These are phyloP conservation scores for Erpornis zantholeuca DNA, from an alignment of 2,113 vertebrate genomes.

Conservation along the genomic window DNA sequence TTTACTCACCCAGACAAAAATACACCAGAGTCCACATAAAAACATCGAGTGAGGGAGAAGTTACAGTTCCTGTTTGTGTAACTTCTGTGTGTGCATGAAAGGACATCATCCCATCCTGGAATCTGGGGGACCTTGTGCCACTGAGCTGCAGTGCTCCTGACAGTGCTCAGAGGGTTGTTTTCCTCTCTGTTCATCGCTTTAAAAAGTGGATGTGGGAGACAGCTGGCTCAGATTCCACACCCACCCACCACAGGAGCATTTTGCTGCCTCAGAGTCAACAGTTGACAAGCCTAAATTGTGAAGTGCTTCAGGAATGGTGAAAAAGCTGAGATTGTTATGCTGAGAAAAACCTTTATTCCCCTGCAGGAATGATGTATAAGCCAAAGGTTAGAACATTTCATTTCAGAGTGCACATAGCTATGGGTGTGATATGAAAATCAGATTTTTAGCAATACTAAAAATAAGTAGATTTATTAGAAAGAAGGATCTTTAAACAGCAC, in stretches of 20 bases:
- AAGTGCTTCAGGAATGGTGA: not conserved
- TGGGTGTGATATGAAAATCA: not conserved
- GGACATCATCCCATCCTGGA: not conserved
- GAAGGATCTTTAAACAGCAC: not conserved
- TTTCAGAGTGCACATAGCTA: not conserved
- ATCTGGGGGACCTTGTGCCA: not conserved
- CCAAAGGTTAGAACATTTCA: not conserved
- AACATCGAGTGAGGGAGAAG: not conserved
- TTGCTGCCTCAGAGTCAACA: constrained; percentile 11
- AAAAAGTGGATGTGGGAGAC: constrained; percentile 1
- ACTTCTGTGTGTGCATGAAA: not conserved
- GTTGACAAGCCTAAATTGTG: not conserved
- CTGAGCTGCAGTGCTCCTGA: not conserved
- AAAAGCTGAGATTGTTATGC: not conserved
- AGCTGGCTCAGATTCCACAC: constrained; percentile 13
- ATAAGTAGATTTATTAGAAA: not conserved
- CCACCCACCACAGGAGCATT: constrained; percentile 16
- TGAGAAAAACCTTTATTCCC: not conserved
- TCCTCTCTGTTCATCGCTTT: not conserved
- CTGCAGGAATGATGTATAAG: not conserved
- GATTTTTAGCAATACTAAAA: not conserved
- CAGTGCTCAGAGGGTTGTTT: not conserved
- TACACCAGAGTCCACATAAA: not conserved
- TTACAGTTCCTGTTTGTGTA: not conserved
- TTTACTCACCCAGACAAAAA: not conserved